A percentile compares a stretch with the other conserved stretches of the same genome.
Conservation (phyloP, 2,888 invertebrate genomes). For the Nemoura dubitans region DNA sequence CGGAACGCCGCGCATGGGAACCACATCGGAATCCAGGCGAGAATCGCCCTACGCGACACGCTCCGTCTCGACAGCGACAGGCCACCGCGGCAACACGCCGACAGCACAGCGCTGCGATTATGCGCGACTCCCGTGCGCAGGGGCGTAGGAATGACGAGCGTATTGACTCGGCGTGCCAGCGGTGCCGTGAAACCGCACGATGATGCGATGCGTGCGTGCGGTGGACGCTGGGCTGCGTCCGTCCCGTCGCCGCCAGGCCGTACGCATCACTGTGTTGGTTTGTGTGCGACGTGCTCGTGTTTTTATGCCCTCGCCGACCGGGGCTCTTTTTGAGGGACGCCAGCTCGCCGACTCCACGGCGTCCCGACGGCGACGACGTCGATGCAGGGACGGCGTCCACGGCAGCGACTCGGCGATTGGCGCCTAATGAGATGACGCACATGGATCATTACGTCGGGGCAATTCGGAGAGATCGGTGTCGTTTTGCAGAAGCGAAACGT, state of each 20-base stretch:
- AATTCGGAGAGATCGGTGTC: too few relatives aligned
- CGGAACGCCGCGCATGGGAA: not conserved
- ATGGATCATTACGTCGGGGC: not conserved
- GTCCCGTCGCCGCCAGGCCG: not conserved
- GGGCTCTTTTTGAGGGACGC: constrained; percentile 20
- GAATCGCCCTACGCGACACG: not conserved
- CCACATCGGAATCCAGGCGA: not conserved
- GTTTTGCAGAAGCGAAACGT: not conserved
- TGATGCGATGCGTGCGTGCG: not conserved
- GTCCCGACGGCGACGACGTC: too few relatives aligned
- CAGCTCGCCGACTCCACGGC: constrained; percentile 2
- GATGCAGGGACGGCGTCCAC: not conserved
- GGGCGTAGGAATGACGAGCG: constrained; percentile 2
- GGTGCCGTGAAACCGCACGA: constrained; percentile 13
- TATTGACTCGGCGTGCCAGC: not conserved
- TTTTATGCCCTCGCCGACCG: not conserved
- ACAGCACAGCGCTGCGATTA: not conserved
- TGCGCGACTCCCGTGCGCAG: not conserved
- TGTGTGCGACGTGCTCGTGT: not conserved
- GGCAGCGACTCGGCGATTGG: not conserved
- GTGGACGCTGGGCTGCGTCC: not conserved
- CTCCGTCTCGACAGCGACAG: too few relatives aligned
- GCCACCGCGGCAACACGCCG: not conserved
- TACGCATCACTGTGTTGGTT: constrained; percentile 8
- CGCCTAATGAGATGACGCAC: not conserved